phyloP scores from a whole-genome alignment of 2,888 invertebrate genomes.

The Seira musarum region DNA sequence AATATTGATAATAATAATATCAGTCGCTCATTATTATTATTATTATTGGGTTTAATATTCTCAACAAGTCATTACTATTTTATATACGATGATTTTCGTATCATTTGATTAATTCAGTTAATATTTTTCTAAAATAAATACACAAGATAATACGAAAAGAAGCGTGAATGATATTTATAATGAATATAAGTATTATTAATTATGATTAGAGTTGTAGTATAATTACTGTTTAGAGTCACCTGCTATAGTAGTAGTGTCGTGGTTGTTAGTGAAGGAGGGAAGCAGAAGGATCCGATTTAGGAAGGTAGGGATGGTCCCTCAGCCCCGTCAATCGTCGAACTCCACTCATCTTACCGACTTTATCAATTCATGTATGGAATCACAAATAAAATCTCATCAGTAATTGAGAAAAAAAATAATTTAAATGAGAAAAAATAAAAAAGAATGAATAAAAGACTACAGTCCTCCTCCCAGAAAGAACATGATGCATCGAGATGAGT shows the following conservation, averaged over 20 bases:
- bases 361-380: slow-evolving; percentile 51
- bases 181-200: slow-evolving; percentile 37
- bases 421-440: slow-evolving; percentile 20
- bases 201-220: slow-evolving; percentile 47
- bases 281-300: slow-evolving; percentile 70
- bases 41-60: slow-evolving; percentile 25
- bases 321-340: slow-evolving; percentile 69
- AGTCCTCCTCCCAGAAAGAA: neutral
- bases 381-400: slow-evolving; percentile 64
- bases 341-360: slow-evolving; percentile 70
- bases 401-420: slow-evolving; percentile 23
- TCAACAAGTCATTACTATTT: slow-evolving; percentile 18
- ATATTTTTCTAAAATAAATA: slow-evolving; percentile 16
- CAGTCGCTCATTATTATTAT: slow-evolving; percentile 23
- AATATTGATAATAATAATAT: slow-evolving; percentile 39
- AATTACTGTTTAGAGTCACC: slow-evolving; percentile 68
- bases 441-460: neutral
- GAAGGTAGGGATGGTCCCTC: slow-evolving; percentile 70
- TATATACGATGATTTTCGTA: slow-evolving; percentile 21
- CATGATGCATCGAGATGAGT: neutral
- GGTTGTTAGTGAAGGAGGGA: slow-evolving; percentile 70
- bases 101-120: slow-evolving; percentile 42
- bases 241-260: slow-evolving; percentile 66
- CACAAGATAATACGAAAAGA: slow-evolving; percentile 50
- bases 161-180: slow-evolving; percentile 50